phyloP scores from a whole-genome alignment of 2,113 vertebrate genomes.

The Probosciger aterrimus region DNA sequence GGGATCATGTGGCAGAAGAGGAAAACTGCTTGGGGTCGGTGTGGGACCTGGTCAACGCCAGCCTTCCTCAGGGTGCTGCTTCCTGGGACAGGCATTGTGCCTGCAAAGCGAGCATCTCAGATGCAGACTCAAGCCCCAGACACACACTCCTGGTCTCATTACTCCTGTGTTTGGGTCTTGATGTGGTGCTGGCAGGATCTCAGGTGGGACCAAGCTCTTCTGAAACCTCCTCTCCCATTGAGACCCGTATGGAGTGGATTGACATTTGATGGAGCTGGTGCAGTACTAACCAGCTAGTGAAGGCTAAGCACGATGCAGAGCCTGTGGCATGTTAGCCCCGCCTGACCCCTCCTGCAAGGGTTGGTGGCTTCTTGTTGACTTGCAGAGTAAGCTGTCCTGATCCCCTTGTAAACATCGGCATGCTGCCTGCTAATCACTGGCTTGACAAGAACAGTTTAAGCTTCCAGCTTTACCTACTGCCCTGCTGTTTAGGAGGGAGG shows the following conservation, averaged over 20 bases:
- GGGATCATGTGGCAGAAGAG: background rate
- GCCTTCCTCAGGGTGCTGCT: background rate
- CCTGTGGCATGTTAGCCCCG: background rate
- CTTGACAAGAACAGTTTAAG: background rate
- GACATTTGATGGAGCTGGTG: background rate
- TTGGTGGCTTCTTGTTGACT: background rate
- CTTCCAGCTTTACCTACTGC: background rate
- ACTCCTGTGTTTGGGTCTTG: background rate
- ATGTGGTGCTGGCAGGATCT: background rate
- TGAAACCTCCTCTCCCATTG: background rate
- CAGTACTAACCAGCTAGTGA: background rate
- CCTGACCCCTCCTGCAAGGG: background rate
- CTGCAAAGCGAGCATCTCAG: rapidly evolving
- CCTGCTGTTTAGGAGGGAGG: background rate
- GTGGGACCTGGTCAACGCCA: background rate
- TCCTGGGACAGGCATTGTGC: background rate
- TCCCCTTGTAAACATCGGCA: background rate
- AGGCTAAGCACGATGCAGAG: background rate
- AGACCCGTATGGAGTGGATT: background rate
- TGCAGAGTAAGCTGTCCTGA: background rate
- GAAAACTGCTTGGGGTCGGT: background rate
- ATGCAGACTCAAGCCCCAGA: background rate
- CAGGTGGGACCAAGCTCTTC: background rate
- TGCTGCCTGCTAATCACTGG: background rate
- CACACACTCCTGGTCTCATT: background rate